phyloP scores from a whole-genome alignment of 2,888 invertebrate genomes.

The Athrips mouffetella region DNA sequence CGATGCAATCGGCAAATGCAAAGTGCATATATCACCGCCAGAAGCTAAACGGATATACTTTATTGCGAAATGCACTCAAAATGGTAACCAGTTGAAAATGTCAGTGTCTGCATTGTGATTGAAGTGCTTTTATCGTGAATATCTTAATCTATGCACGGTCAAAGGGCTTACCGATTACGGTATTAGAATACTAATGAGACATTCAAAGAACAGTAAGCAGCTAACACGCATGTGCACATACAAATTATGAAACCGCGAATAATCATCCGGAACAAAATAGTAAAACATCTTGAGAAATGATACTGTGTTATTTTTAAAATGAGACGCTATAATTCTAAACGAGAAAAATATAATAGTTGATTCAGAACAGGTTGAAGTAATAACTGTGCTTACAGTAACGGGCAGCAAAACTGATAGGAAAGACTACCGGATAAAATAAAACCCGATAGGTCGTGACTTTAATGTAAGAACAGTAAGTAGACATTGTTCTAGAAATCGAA shows the following conservation, averaged over 20 bases:
- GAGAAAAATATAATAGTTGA: not conserved
- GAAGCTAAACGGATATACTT: constrained; percentile 27
- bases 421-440: constrained; percentile 22
- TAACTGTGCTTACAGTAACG: constrained; percentile 23
- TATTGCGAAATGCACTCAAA: constrained; percentile 45
- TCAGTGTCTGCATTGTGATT: constrained; percentile 44
- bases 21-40: constrained; percentile 30
- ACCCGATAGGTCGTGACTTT: constrained; percentile 22
- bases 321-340: constrained; percentile 1
- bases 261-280: not conserved
- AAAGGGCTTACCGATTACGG: constrained; percentile 35
- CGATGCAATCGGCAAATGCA: constrained; percentile 31
- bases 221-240: not conserved
- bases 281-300: not conserved
- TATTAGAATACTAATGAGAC: constrained; percentile 36
- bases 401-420: constrained; percentile 16
- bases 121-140: constrained; percentile 42
- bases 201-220: constrained; percentile 16
- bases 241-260: not conserved
- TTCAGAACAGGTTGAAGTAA: constrained; percentile 7
- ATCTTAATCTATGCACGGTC: constrained; percentile 41
- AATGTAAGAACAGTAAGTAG: constrained; percentile 7
- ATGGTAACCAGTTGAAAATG: constrained; percentile 53
- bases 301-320: constrained; percentile 14
- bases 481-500: constrained; percentile 17